phyloP scores from a whole-genome alignment of 2,888 invertebrate genomes.

The Mythimna impura region DNA sequence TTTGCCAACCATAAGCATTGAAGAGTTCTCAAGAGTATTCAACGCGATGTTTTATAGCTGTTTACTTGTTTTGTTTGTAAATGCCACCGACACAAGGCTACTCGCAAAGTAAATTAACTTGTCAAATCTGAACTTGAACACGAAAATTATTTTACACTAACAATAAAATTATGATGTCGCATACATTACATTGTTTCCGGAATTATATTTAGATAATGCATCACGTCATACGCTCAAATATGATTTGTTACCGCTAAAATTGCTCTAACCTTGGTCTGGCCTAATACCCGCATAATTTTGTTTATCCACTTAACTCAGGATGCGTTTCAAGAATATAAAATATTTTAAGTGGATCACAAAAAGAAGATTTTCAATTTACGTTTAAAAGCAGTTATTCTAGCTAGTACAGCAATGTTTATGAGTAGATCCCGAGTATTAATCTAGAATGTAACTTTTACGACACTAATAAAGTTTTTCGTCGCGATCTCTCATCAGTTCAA shows the following conservation, averaged over 20 bases:
- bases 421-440: constrained; percentile 54
- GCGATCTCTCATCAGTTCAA: constrained; percentile 57
- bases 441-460: constrained; percentile 61
- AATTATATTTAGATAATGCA: constrained; percentile 45
- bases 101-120: constrained; percentile 52
- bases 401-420: constrained; percentile 51
- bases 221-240: constrained; percentile 29
- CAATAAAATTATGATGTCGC: constrained; percentile 58
- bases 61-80: constrained; percentile 60
- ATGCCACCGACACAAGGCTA: constrained; percentile 61
- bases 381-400: constrained; percentile 50
- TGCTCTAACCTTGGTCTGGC: constrained; percentile 40
- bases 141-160: constrained; percentile 47
- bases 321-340: constrained; percentile 45
- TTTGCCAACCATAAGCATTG: constrained; percentile 36
- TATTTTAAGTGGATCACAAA: constrained; percentile 30
- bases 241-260: constrained; percentile 34
- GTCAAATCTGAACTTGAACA: constrained; percentile 63
- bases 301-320: constrained; percentile 24
- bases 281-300: constrained; percentile 23
- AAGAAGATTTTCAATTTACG: constrained; percentile 39
- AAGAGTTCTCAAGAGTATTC: constrained; percentile 40
- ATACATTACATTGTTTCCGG: constrained; percentile 49
- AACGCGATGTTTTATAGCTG: constrained; percentile 62
- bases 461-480: constrained; percentile 61